Base-by-base conservation (phyloP, 92 coral and sea anemone species). In the Pocillopora meandrina region DNA sequence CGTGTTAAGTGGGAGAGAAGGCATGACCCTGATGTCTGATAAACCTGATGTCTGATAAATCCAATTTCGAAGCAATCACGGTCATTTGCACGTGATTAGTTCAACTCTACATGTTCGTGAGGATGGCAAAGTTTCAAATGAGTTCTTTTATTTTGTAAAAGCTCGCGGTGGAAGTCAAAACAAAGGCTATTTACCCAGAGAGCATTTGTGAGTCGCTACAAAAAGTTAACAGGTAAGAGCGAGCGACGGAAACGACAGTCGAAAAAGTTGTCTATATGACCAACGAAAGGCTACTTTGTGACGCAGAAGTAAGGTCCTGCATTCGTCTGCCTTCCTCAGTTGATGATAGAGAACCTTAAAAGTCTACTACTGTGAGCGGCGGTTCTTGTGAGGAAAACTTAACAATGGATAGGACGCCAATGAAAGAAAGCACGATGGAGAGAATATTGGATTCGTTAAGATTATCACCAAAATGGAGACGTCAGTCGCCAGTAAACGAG, bases 361-460 rank as follows among this genome's bases (percentile, higher is more conserved):
- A 56, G 12, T 2, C 64, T 35, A 58, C n/a, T 65, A 13, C n/a
- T 36, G 49, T 16, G 2, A 71, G 47, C 10, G 77, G 56, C 71
- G 63, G 36, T 20, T 21, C 8, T 59, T 10, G 63, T 3, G 21
- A 81, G 34, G 34, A 59, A 56, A 20, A 21, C 20, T 14, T 58
- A 12, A 61, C 47, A 66, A 19, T 71, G 61, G 77, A 81, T 20
- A 81, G 60, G 56, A 60, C 60, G 23, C 60, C 69, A 36, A 81
- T 33, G 74, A 70, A 71, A 61, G 77, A 81, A 14, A 71, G 52
- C 33, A 60, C 85, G n/a, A 10, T 70, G 61, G 69, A 81, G 55
- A 58, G 85, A 61, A 14, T 81, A 5, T 21, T 81, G 58, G 77
- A 71, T 75, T 71, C 85, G 59, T 81, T 81, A 35, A 81, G 71